Base-by-base conservation (phyloP, 2,797 vertebrate species). In the Parauchenoglanis punctatus region DNA sequence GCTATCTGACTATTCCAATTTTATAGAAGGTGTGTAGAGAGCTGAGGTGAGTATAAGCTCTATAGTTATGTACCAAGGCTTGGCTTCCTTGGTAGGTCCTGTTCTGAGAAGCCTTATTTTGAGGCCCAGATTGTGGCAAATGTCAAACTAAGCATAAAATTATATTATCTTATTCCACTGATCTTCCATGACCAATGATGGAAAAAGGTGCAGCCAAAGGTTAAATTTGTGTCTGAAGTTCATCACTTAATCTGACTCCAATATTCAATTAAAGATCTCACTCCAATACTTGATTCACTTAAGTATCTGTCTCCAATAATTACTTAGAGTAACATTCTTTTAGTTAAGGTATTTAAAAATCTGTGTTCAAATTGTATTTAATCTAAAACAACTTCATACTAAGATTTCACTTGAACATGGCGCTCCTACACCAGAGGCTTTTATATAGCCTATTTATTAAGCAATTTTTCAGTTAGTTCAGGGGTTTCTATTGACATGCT, bases 321-420 rank as follows among this genome's bases (percentile, higher is more conserved):
- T 18, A 35, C 28, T 15, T 68, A 46, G 3, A 44, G 7, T 77
- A 77, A 80, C 54, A 80, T 40, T 4, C 31, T 63, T 63, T 61
- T n/a, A 81, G 58, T 61, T 61, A 81, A 44, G 4, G 11, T 44
- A 44, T 44, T 61, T 81, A 59, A 61, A 59, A 59, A 40, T 40
- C 5, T 23, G 78, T 81, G 31, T 61, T 61, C 20, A 81, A 81
- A 61, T 81, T 81, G 25, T 31, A 61, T 58, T 78, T 78, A 75
- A 49, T 75, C 44, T 75, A 49, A 75, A 75, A 75, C 4, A 25
- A 40, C 10, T 75, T 46, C 25, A n/a, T 75, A 49, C 23, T 75
- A 46, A 49, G 44, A 46, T 54, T 76, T 54, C 72, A 75, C 25
- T 44, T 7, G 35, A 72, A 44, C 35, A 23, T 44, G 35, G 25